These are phyloP conservation scores for Drosophila villosipedis DNA, from an alignment of 2,888 invertebrate genomes.

Conservation along the genomic window DNA sequence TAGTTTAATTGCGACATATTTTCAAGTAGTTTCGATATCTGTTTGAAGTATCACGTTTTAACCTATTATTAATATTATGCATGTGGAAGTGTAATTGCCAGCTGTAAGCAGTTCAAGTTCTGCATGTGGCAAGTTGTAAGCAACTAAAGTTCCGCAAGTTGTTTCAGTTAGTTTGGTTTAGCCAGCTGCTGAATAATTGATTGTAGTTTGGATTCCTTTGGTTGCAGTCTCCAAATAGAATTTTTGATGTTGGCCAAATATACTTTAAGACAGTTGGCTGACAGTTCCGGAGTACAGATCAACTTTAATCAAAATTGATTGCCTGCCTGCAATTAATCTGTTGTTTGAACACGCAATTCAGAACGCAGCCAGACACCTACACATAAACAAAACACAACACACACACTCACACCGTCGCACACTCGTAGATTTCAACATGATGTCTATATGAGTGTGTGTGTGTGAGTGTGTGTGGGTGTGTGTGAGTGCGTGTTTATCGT, in stretches of 20 bases:
- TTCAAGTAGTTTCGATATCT: not conserved
- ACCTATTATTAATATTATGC: slow-evolving; percentile 3
- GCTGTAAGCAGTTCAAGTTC: not conserved
- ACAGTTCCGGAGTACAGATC: slow-evolving; percentile 31
- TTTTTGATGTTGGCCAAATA: slow-evolving; percentile 11
- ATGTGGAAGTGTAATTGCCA: not conserved
- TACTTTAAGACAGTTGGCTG: slow-evolving; percentile 53
- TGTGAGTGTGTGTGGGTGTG: slow-evolving; percentile 24
- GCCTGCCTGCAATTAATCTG: slow-evolving; percentile 72
- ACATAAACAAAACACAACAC: not conserved
- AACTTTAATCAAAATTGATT: slow-evolving; percentile 79
- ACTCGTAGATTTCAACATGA: slow-evolving; percentile 49
- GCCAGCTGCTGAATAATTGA: slow-evolving; percentile 47
- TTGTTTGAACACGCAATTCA: slow-evolving; percentile 76
- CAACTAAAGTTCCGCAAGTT: not conserved
- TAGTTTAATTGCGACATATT: slow-evolving; percentile 41
- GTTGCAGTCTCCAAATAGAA: slow-evolving; percentile 10
- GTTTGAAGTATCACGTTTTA: slow-evolving; percentile 27
- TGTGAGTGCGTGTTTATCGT: slow-evolving; percentile 39
- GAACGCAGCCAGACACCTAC: slow-evolving; percentile 37
- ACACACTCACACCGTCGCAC: slow-evolving; percentile 16
- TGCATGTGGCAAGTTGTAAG: not conserved
- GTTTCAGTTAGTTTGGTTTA: slow-evolving; percentile 16
- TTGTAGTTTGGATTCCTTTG: slow-evolving; percentile 9
- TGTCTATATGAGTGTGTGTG: slow-evolving; percentile 19